phyloP scores from a whole-genome alignment of 2,888 invertebrate genomes.

The Dryadula phaetusa region DNA sequence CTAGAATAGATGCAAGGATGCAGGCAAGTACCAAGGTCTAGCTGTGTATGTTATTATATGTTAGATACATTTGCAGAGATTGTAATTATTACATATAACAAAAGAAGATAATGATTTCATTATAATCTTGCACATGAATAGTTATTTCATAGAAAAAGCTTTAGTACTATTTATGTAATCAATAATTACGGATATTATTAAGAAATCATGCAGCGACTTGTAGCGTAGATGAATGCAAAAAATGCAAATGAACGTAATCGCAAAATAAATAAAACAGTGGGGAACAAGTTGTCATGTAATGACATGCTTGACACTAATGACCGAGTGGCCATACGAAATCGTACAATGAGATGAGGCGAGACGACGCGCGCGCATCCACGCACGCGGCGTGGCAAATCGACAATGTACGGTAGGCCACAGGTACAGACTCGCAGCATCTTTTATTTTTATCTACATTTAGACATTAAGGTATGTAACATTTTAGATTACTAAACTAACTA shows the following conservation, averaged over 20 bases:
- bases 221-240: conserved; percentile 52
- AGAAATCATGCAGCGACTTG: conserved; percentile 41
- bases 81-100: background rate
- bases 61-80: background rate
- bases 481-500: background rate
- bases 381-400: conserved; percentile 52
- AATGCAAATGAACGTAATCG: conserved; percentile 51
- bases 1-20: too few species aligned
- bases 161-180: conserved; percentile 38
- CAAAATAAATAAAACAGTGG: conserved; percentile 53
- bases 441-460: conserved; percentile 12
- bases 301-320: conserved; percentile 67
- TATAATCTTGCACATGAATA: conserved; percentile 30
- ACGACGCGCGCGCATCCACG: conserved; percentile 52
- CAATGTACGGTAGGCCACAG: conserved; percentile 40
- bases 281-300: conserved; percentile 60
- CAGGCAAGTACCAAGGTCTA: background rate
- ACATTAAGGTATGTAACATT: background rate
- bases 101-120: conserved; percentile 17
- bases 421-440: conserved; percentile 13
- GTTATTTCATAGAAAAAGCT: conserved; percentile 37
- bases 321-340: conserved; percentile 67
- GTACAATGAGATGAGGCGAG: conserved; percentile 63
- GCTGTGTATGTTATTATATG: background rate
- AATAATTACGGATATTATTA: conserved; percentile 44